Conservation (phyloP, 2,113 vertebrate genomes). For the Rhynchomys soricoides region DNA sequence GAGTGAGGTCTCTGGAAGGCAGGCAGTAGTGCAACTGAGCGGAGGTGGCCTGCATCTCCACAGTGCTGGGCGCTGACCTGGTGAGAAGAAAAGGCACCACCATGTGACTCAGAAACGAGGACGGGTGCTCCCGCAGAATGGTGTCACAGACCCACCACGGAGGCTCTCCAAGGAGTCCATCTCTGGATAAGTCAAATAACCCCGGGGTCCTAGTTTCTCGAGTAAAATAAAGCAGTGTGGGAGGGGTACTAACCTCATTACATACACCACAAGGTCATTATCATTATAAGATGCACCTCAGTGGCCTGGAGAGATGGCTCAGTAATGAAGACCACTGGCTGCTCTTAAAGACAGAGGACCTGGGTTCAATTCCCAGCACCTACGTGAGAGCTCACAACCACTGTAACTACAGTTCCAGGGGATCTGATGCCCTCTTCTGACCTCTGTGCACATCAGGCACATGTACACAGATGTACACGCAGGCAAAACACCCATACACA, state of each 20-base stretch:
- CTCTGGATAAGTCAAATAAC: not conserved
- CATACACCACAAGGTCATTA: not conserved
- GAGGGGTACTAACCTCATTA: not conserved
- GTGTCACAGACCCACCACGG: not conserved
- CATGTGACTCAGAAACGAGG: not conserved
- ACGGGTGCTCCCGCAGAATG: too few species aligned
- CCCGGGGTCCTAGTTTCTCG: not conserved
- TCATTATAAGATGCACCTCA: not conserved
- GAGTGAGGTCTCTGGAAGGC: conserved; percentile 30
- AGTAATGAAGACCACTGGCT: not conserved
- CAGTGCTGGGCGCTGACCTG: not conserved
- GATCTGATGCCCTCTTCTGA: not conserved
- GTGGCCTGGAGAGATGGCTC: not conserved
- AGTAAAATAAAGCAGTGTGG: not conserved
- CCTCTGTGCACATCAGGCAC: not conserved
- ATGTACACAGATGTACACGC: not conserved
- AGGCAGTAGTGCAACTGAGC: not conserved
- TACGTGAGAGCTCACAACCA: not conserved
- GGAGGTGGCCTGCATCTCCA: not conserved
- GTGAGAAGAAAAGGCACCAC: not conserved
- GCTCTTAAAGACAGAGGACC: not conserved
- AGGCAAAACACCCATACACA: not conserved
- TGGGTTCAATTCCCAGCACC: not conserved
- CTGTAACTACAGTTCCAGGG: not conserved
- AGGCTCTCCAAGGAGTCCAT: too few species aligned